phyloP scores from a whole-genome alignment of 2,113 vertebrate genomes.

The Thunnus maccoyii region DNA sequence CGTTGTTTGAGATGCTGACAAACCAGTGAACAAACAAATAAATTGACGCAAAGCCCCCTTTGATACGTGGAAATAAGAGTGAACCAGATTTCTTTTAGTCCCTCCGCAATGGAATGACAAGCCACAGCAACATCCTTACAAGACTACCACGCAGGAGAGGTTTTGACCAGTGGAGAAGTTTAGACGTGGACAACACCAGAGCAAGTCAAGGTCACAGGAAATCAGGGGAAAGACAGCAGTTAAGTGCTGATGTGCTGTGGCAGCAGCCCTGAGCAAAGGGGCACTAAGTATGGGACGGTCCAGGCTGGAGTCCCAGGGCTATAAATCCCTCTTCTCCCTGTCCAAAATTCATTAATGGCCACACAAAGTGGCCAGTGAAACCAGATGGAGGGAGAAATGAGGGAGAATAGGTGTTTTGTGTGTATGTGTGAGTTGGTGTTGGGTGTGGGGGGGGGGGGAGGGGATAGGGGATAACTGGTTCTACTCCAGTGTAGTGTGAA shows the following conservation, averaged over 20 bases:
- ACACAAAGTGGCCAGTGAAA: conserved; percentile 75
- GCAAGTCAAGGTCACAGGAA: conserved; percentile 67
- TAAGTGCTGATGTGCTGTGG: conserved; percentile 68
- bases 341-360: conserved; percentile 89
- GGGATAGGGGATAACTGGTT: conserved; percentile 81
- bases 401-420: conserved; percentile 36
- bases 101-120: conserved; percentile 25
- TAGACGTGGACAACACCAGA: conserved; percentile 14
- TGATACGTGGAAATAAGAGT: conserved; percentile 47
- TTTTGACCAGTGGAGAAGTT: conserved; percentile 46
- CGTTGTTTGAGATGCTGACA: conserved; percentile 52
- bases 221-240: conserved; percentile 58
- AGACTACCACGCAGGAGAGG: neutral
- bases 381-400: conserved; percentile 69
- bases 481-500: conserved; percentile 92
- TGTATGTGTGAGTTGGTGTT: conserved; percentile 25
- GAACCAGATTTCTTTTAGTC: conserved; percentile 21
- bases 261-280: conserved; percentile 64
- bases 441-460: conserved; percentile 10
- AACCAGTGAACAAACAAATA: conserved; percentile 66
- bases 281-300: conserved; percentile 70
- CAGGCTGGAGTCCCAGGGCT: conserved; percentile 67
- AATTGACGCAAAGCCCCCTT: conserved; percentile 58
- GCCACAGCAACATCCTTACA: neutral
- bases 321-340: conserved; percentile 79